These are phyloP conservation scores for Agrotis exclamationis DNA, from an alignment of 2,888 invertebrate genomes.

Conservation along the genomic window DNA sequence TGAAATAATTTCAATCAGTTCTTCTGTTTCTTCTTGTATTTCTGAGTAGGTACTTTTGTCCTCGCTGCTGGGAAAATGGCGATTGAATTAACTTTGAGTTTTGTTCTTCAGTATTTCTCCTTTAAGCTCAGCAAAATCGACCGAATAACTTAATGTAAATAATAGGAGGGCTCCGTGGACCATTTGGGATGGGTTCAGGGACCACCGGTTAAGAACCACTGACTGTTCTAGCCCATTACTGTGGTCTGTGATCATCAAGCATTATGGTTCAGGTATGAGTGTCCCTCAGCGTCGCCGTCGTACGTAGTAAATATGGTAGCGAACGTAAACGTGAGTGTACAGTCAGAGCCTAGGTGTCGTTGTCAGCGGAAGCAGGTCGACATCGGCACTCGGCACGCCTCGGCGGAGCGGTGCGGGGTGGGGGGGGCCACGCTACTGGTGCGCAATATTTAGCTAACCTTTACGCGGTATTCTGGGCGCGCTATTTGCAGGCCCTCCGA, in stretches of 20 bases:
- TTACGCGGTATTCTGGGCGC: constrained; percentile 80
- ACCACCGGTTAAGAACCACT: too few species aligned
- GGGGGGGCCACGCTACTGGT: constrained; percentile 35
- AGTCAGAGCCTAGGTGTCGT: constrained; percentile 30
- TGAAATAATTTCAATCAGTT: too few species aligned
- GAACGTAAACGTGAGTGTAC: constrained; percentile 34
- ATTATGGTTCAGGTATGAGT: background rate
- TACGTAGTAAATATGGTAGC: constrained; percentile 40
- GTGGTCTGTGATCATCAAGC: background rate
- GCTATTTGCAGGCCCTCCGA: constrained; percentile 77
- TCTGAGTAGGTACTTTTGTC: too few species aligned
- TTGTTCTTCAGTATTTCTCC: too few species aligned
- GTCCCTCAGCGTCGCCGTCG: background rate
- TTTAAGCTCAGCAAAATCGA: too few species aligned
- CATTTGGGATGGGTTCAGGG: too few species aligned
- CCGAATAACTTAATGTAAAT: too few species aligned
- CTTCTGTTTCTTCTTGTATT: too few species aligned
- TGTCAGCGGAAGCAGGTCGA: constrained; percentile 50
- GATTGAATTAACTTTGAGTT: too few species aligned
- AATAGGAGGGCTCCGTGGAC: too few species aligned
- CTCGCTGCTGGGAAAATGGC: too few species aligned
- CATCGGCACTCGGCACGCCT: background rate
- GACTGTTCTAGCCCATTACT: background rate
- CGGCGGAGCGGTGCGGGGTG: background rate
- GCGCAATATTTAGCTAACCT: constrained; percentile 78